Evolutionary conservation across 2,113 vertebrate species (phyloP).

Genomic region (Nycticorax nycticorax): DNA sequence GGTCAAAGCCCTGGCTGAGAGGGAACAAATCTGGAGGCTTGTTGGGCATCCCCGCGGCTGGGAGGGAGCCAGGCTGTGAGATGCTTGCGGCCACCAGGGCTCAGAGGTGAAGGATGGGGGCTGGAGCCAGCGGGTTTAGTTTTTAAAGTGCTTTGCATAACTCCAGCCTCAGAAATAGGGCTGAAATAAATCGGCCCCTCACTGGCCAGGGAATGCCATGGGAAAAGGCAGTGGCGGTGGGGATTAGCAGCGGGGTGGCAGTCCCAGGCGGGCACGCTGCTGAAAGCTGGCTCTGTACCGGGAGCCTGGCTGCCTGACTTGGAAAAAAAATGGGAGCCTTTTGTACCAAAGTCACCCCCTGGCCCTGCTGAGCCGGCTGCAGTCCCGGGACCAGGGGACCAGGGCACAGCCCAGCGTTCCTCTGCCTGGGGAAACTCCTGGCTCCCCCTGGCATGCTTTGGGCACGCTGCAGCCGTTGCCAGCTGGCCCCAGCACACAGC

Average conservation of each 20-base stretch:
- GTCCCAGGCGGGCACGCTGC: neutral
- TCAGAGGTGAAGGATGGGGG: neutral
- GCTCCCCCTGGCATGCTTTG: neutral
- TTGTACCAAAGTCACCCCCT: neutral
- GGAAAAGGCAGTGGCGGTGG: neutral
- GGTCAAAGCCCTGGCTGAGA: neutral
- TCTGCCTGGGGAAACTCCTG: neutral
- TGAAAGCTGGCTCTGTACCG: accelerated
- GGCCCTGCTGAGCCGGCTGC: neutral
- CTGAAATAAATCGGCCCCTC: neutral
- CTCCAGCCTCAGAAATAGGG: neutral
- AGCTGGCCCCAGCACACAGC: neutral
- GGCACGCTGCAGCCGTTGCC: neutral
- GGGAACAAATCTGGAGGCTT: neutral
- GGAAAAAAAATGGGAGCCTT: neutral
- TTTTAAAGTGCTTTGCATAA: neutral
- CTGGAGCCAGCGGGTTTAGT: neutral
- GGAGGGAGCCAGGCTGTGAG: neutral
- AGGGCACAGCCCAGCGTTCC: accelerated
- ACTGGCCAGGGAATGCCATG: neutral
- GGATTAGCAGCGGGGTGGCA: neutral
- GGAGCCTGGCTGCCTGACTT: neutral
- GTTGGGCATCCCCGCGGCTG: neutral
- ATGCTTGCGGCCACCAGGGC: neutral
- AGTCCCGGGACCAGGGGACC: accelerated